Evolutionary conservation across 1,140 invertebrate genomes (phyloP).

Genomic region (Drosophila nebulosa): DNA sequence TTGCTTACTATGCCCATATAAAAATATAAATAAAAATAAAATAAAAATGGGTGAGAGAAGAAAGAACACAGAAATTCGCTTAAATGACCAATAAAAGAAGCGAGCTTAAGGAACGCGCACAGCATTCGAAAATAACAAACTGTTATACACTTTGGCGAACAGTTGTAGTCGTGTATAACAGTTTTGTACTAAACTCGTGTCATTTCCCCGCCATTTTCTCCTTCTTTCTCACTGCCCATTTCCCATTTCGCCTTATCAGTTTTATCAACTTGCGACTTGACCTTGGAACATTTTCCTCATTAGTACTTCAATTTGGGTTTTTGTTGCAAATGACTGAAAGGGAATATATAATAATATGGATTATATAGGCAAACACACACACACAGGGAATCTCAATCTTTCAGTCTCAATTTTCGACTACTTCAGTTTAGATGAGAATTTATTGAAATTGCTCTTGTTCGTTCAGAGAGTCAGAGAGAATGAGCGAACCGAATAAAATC

Average conservation of each 20-base stretch:
- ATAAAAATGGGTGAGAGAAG: background rate
- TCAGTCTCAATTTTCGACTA: background rate
- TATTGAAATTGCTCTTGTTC: background rate
- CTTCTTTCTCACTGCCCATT: background rate
- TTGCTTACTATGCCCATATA: background rate
- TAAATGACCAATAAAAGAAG: conserved; percentile 2
- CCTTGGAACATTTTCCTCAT: background rate
- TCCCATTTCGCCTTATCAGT: background rate
- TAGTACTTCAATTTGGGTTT: background rate
- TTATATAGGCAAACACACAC: background rate
- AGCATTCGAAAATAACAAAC: background rate
- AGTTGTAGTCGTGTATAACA: background rate
- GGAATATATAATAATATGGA: background rate
- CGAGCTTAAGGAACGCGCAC: background rate
- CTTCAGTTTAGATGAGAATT: background rate
- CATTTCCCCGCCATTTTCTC: background rate
- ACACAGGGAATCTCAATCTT: too few relatives aligned
- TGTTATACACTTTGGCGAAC: background rate
- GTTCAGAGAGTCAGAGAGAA: background rate
- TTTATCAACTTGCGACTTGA: background rate
- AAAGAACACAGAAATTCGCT: background rate
- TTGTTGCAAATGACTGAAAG: background rate
- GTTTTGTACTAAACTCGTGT: background rate
- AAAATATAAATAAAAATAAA: conserved; percentile 3
- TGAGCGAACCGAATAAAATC: background rate